These are phyloP conservation scores for Pantala flavescens DNA, from an alignment of 1,140 invertebrate genomes.

Conservation along the genomic window DNA sequence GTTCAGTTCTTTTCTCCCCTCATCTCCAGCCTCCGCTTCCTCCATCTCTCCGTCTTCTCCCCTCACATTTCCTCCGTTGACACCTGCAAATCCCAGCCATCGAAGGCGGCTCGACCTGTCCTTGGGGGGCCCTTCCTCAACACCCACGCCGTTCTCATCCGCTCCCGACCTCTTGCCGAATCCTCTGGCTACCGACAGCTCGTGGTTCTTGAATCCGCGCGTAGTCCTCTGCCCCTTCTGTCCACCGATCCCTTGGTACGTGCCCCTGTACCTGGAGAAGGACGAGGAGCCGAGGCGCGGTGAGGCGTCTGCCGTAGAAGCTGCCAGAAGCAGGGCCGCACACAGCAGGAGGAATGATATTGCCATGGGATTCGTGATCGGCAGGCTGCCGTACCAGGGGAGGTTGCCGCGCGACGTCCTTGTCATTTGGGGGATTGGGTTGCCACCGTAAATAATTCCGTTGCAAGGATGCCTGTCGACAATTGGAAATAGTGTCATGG, in stretches of 20 bases:
- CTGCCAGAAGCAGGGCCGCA: neutral
- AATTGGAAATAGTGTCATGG: too few species aligned
- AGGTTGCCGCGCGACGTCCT: neutral
- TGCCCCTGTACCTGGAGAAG: neutral
- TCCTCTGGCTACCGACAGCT: conserved; percentile 43
- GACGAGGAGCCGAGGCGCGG: neutral
- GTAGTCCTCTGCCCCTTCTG: conserved; percentile 30
- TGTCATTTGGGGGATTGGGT: neutral
- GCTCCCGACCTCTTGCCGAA: conserved; percentile 38
- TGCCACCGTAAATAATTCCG: too few species aligned
- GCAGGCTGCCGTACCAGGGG: neutral
- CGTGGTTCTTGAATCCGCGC: conserved; percentile 45
- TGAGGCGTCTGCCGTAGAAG: neutral
- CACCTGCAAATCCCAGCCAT: neutral
- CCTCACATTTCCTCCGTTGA: neutral
- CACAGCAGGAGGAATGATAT: neutral
- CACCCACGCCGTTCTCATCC: neutral
- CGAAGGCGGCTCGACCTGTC: neutral
- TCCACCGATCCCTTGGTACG: neutral
- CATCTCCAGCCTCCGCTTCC: neutral
- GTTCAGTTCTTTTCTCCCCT: neutral
- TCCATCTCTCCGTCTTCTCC: neutral
- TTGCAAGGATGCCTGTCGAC: too few species aligned
- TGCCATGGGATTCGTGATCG: neutral
- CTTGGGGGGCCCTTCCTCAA: neutral